phyloP scores from a whole-genome alignment of 2,888 invertebrate genomes.

The Agrenia bidenticulata region DNA sequence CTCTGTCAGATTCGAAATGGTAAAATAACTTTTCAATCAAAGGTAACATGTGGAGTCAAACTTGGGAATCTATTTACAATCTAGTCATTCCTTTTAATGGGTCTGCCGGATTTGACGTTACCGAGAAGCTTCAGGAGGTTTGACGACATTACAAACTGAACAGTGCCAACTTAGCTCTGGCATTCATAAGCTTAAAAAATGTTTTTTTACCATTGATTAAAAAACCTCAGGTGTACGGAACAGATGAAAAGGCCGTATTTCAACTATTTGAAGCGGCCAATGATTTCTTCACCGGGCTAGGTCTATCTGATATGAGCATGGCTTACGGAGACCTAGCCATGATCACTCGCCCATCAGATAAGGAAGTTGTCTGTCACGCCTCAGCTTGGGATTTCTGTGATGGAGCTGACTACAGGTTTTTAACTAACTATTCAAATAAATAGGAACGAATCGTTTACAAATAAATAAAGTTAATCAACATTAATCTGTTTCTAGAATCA shows the following conservation, averaged over 20 bases:
- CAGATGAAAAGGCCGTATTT: constrained; percentile 32
- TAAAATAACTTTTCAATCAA: no score
- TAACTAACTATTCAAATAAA: no score
- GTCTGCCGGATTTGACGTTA: constrained; percentile 70
- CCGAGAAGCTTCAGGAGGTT: constrained; percentile 68
- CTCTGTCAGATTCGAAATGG: no score
- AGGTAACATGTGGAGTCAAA: constrained; percentile 81
- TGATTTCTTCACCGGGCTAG: constrained; percentile 78
- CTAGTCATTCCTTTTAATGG: constrained; percentile 74
- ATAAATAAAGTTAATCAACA: no score
- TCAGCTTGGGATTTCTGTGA: constrained; percentile 86
- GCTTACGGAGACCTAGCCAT: constrained; percentile 84
- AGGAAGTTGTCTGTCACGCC: constrained; percentile 67
- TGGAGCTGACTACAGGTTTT: constrained; percentile 74
- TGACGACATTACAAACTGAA: no score
- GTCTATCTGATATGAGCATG: constrained; percentile 74
- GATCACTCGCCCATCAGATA: constrained; percentile 70
- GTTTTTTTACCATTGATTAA: no score
- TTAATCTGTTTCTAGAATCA: constrained; percentile 63
- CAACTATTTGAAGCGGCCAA: constrained; percentile 78
- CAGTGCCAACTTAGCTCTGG: no score
- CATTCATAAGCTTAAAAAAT: no score
- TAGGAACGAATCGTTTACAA: no score
- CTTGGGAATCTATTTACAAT: constrained; percentile 75
- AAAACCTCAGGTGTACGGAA: not conserved